phyloP scores from a whole-genome alignment of 2,113 vertebrate species.

The Oncorhynchus keta region DNA sequence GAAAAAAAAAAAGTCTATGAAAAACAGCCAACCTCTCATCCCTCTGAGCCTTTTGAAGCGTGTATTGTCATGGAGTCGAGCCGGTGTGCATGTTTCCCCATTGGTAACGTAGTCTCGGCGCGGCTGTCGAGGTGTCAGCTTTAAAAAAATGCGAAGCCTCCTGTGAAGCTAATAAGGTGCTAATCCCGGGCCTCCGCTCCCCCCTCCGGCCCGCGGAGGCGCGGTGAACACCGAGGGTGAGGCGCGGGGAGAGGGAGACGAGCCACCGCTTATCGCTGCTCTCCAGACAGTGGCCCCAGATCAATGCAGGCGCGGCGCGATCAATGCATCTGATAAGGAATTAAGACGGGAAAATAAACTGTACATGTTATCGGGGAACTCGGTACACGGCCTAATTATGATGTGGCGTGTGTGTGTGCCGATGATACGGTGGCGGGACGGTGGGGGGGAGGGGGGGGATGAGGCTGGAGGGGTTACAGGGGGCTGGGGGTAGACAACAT shows the following conservation, averaged over 20 bases:
- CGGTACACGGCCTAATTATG: constrained; percentile 76
- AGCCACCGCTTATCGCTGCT: constrained; percentile 88
- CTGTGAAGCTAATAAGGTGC: constrained; percentile 90
- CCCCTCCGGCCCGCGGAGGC: constrained; percentile 76
- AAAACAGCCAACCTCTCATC: not conserved
- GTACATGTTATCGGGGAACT: constrained; percentile 87
- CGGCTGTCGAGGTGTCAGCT: constrained; percentile 89
- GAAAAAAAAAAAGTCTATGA: not conserved
- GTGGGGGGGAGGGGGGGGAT: not conserved
- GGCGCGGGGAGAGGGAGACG: constrained; percentile 15
- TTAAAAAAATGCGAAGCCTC: constrained; percentile 80
- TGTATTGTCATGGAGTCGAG: constrained; percentile 87
- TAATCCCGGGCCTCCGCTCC: constrained; percentile 86
- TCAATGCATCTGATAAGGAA: constrained; percentile 99
- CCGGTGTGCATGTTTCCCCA: constrained; percentile 84
- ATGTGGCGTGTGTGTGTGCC: constrained; percentile 76
- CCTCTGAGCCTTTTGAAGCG: constrained; percentile 84
- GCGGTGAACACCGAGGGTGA: constrained; percentile 55
- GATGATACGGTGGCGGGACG: constrained; percentile 42
- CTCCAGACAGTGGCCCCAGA: constrained; percentile 96
- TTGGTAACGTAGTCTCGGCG: constrained; percentile 87
- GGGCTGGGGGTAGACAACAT: not conserved
- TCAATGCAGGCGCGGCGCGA: constrained; percentile 93
- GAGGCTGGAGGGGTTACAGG: constrained; percentile 15
- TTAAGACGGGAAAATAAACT: constrained; percentile 93